Conservation (phyloP, 2,797 vertebrate genomes). For the Chromobotia macracanthus region DNA sequence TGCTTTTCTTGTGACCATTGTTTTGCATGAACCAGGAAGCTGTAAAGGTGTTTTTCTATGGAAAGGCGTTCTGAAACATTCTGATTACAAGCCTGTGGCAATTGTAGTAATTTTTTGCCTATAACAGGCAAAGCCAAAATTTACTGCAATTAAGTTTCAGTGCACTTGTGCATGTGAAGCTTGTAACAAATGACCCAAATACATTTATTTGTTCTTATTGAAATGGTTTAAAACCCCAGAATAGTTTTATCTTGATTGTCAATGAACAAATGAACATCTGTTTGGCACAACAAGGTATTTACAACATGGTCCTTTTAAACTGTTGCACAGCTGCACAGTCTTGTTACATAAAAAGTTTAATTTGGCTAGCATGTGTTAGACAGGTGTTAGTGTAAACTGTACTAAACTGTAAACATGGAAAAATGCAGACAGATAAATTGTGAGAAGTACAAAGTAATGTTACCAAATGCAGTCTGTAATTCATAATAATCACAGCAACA, state of each 20-base stretch:
- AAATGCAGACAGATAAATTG: no score
- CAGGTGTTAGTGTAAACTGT: not conserved
- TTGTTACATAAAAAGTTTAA: not conserved
- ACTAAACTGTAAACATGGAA: no score
- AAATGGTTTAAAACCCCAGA: conserved; percentile 8
- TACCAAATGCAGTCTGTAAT: no score
- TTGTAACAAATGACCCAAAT: not conserved
- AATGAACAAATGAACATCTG: not conserved
- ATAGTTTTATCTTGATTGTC: conserved; percentile 20
- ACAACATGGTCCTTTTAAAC: conserved; percentile 4
- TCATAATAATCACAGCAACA: no score
- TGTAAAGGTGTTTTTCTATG: not conserved
- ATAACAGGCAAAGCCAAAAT: no score
- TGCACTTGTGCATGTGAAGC: not conserved
- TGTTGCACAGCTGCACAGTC: not conserved
- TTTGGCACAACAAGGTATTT: not conserved
- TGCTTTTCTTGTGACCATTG: not conserved
- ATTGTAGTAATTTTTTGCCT: no score
- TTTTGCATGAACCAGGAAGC: not conserved
- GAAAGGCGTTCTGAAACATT: not conserved
- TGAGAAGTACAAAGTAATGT: not conserved
- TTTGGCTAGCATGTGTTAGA: not conserved
- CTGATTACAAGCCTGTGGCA: no score
- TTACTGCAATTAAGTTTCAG: no score
- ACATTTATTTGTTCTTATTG: not conserved